These are phyloP conservation scores for Eueides isabella DNA, from an alignment of 1,140 invertebrate species.

Conservation along the genomic window DNA sequence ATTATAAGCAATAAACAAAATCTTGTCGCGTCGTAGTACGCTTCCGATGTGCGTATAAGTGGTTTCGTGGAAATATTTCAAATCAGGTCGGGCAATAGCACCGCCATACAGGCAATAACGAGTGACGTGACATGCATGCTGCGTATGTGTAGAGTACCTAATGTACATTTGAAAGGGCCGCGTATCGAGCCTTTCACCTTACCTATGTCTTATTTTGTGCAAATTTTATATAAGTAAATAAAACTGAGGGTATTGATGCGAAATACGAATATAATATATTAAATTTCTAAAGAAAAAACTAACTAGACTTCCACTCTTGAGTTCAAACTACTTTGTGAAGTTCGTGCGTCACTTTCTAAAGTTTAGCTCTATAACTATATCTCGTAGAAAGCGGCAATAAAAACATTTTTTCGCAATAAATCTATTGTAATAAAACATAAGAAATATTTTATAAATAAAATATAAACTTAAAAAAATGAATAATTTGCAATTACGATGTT, in stretches of 20 bases:
- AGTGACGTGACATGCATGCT: conserved; percentile 74
- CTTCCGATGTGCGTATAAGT: conserved; percentile 71
- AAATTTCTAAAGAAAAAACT: neutral
- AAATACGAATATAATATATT: neutral
- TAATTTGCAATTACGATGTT: neutral
- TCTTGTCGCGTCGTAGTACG: conserved; percentile 17
- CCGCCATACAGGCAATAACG: conserved; percentile 73
- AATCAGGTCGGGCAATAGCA: conserved; percentile 70
- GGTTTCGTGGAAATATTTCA: conserved; percentile 80
- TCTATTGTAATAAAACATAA: neutral
- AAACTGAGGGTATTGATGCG: neutral
- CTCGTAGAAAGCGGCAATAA: neutral
- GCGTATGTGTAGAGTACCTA: conserved; percentile 68
- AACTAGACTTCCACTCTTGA: neutral
- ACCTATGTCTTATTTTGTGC: conserved; percentile 62
- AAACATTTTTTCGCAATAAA: neutral
- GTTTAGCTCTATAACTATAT: neutral
- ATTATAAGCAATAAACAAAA: conserved; percentile 22
- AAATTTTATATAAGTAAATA: neutral
- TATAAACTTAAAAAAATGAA: too few species aligned
- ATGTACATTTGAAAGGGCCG: conserved; percentile 61
- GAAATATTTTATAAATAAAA: too few species aligned
- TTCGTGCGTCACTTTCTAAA: neutral
- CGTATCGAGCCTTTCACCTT: conserved; percentile 58
- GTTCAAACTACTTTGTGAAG: conserved; percentile 4